Conservation (phyloP, 2,888 invertebrate species). For the Latrodectus elegans region DNA sequence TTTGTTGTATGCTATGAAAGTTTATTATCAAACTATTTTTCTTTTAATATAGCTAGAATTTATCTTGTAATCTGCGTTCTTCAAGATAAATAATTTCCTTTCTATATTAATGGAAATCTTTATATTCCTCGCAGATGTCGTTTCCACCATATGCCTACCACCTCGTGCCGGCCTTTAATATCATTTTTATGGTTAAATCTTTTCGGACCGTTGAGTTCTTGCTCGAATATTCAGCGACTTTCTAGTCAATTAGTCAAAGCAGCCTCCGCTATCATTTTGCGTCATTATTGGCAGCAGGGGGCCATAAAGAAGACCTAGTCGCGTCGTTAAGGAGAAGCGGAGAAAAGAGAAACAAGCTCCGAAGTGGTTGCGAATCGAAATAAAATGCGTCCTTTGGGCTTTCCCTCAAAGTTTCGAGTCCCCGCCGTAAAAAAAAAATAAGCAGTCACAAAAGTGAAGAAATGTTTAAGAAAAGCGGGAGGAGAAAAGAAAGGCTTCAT, state of each 20-base stretch:
- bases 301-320: slow-evolving; percentile 1
- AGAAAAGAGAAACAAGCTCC: slow-evolving; percentile 3
- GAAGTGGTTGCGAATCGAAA: slow-evolving; percentile 32
- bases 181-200: slow-evolving; percentile 19
- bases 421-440: slow-evolving; percentile 45
- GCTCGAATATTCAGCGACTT: slow-evolving; percentile 18
- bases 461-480: background rate
- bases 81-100: no score
- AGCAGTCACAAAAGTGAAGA: background rate
- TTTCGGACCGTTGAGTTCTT: slow-evolving; percentile 28
- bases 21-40: no score
- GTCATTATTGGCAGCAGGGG: background rate
- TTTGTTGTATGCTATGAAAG: no score
- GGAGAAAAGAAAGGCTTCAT: slow-evolving; percentile 7
- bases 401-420: slow-evolving; percentile 24
- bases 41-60: no score
- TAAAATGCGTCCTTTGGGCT: slow-evolving; percentile 30
- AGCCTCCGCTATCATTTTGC: slow-evolving; percentile 15
- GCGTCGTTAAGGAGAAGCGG: slow-evolving; percentile 8
- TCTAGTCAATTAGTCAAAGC: slow-evolving; percentile 49
- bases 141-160: slow-evolving; percentile 28
- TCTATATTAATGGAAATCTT: background rate
- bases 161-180: slow-evolving; percentile 12
- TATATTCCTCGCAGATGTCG: slow-evolving; percentile 12
- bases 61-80: no score